Evolutionary conservation across 2,797 vertebrate species (phyloP), one percentile per base, ranked within the genome.

Genomic region (Oryzias sinensis): DNA sequence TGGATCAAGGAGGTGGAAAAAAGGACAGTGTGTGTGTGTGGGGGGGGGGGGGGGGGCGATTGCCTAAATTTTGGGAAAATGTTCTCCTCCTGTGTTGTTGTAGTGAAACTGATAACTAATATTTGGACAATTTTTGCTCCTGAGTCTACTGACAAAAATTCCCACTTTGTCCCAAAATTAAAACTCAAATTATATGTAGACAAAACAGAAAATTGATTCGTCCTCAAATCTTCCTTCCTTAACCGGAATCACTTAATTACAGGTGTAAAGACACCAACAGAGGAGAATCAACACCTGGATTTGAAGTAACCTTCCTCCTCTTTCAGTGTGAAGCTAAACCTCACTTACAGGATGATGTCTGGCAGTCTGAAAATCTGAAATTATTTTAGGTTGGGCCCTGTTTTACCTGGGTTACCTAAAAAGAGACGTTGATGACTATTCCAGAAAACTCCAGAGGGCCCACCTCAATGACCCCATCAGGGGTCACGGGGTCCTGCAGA

Each of bases 331-430:
- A 56, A 15, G 8, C 33, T 25, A 46, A 55, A 17, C 2, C 8
- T 22, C 9, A 8, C 16, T 43, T 51, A 18, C 37, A 50, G 17
- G 48, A 88, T 89, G 86, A 85, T 80, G 48, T 9, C 40, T 1
- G 15, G 60, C 43, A 60, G 62, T 59, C 6, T 82, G 4, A 82
- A 70, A 74, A 52, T 8, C 2, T 4, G n/a, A n/a, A n/a, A n/a
- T 82, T 0, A 16, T 17, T 0, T 0, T 65, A 3, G 58, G 27
- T 6, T n/a, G 5, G 0, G 25, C 37, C 5, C 13, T 77, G 15
- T 11, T 89, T 0, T 86, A 72, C 71, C 57, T 90, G 1, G 9
- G 54, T 41, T 85, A 68, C 56, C 74, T 83, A 4, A 79, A 72
- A 22, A 67, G 6, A 24, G 71, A 80, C 20, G 56, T 86, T 3